phyloP scores from a whole-genome alignment of 2,888 invertebrate genomes.

The Drosophila fungiperda region DNA sequence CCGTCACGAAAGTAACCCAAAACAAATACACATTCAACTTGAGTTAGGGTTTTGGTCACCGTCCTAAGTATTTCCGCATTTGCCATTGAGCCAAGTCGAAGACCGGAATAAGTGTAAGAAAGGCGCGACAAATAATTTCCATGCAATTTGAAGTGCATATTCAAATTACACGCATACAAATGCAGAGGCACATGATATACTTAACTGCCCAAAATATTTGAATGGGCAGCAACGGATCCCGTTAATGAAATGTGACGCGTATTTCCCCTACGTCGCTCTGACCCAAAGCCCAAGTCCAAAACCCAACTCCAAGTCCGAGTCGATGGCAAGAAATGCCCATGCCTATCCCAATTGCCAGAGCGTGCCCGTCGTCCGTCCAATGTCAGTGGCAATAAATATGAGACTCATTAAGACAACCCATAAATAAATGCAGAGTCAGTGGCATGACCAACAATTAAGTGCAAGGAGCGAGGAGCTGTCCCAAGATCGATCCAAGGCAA shows the following conservation, averaged over 20 bases:
- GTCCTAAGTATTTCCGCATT: conserved; percentile 64
- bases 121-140: conserved; percentile 66
- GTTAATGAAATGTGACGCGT: conserved; percentile 76
- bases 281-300: conserved; percentile 42
- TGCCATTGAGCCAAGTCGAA: conserved; percentile 30
- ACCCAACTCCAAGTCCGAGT: conserved; percentile 11
- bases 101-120: conserved; percentile 62
- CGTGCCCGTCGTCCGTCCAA: conserved; percentile 59
- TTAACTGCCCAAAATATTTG: conserved; percentile 60
- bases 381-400: conserved; percentile 72
- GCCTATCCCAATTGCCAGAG: conserved; percentile 21
- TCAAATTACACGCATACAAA: conserved; percentile 68
- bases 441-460: conserved; percentile 75
- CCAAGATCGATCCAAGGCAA: conserved; percentile 44
- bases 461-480: conserved; percentile 58
- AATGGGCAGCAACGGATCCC: conserved; percentile 58
- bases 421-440: conserved; percentile 81
- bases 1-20: conserved; percentile 53
- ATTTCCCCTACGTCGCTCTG: conserved; percentile 65
- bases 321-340: not conserved
- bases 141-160: conserved; percentile 77
- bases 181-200: conserved; percentile 32
- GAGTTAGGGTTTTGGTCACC: conserved; percentile 31
- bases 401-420: conserved; percentile 82
- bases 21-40: conserved; percentile 56